Base-by-base conservation (phyloP, 2,113 vertebrate genomes). In the Salvator merianae region DNA sequence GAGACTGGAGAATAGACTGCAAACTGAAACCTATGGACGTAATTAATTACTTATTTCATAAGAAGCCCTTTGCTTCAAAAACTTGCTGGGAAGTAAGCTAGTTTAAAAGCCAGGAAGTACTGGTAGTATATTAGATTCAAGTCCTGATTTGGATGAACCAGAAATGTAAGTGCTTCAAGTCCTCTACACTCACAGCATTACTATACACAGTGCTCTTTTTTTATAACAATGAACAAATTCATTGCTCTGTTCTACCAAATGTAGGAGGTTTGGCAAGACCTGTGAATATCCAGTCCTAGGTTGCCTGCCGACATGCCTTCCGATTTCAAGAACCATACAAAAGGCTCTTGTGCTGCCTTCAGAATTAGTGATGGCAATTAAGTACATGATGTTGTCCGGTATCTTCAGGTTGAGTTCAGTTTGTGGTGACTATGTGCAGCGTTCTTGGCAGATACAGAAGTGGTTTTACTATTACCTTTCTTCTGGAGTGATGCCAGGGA, bases 41-140 rank as follows among this genome's bases (percentile, higher is more conserved):
- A 88, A 53, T 81, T 90, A 75, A 53, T 77, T 74, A 50, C 55
- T 85, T 40, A 26, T 77, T 90, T 87, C 28, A 63, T 66, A 80
- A 36, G 75, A 77, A 7, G 47, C 13, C 13, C 71, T 38, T 72
- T 84, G 28, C 50, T 84, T 85, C 36, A 73, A 84, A 88, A 86
- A 78, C 0, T 50, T 22, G 0, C 12, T 68, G 69, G 82, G 20
- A 55, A 50, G 50, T 53, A 38, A 63, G 28, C 30, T 34, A 34
- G 7, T 38, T 2, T 30, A 5, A 2, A 80, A 55, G 14, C 24
- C 47, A 78, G 66, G 26, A 28, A 69, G 0, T 7, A 83, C 79
- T 84, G 65, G 79, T 65, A 3, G 82, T 83, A 71, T 71, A 3
- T 63, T 50, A 84, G n/a, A 38, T 55, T 43, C 38, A 47, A 10